A percentile compares a stretch with the other conserved stretches of the same genome.
phyloP scores from a whole-genome alignment of 2,113 vertebrate genomes.

The Pelodiscus sinensis region DNA sequence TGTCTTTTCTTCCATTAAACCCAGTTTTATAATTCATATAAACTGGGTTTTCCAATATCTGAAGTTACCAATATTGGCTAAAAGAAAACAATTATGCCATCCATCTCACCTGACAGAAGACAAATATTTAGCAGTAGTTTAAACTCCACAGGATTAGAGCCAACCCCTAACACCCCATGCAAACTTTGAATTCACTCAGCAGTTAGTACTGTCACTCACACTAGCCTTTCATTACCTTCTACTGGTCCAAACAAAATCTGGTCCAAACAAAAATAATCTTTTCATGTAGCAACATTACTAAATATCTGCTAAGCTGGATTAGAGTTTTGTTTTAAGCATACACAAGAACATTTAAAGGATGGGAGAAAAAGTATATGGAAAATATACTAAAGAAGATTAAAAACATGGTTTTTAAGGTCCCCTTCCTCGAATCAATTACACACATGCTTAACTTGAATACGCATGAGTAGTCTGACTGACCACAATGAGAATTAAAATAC shows the following conservation, averaged over 20 bases:
- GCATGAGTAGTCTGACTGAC: not conserved
- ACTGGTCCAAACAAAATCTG: not conserved
- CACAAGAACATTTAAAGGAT: rapidly evolving
- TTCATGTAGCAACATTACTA: not conserved
- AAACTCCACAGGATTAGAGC: not conserved
- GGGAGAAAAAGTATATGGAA: not conserved
- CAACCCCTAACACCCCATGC: not conserved
- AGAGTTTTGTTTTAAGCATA: not conserved
- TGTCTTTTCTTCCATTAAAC: not conserved
- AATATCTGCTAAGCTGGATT: not conserved
- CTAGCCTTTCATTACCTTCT: not conserved
- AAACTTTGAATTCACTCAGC: not conserved
- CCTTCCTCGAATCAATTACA: not conserved
- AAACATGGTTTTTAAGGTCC: not conserved
- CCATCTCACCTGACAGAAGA: not conserved
- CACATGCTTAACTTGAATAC: not conserved
- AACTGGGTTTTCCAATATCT: not conserved
- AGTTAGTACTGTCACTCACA: not conserved
- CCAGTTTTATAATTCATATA: not conserved
- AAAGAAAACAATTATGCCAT: not conserved
- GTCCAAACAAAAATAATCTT: not conserved
- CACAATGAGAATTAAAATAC: not conserved
- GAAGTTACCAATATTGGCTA: not conserved
- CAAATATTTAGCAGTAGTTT: not conserved
- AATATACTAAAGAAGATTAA: not conserved